Percentiles rank a stretch among this genome's conserved stretches.
phyloP scores from a whole-genome alignment of 2,797 vertebrate species.

The Dallia pectoralis region DNA sequence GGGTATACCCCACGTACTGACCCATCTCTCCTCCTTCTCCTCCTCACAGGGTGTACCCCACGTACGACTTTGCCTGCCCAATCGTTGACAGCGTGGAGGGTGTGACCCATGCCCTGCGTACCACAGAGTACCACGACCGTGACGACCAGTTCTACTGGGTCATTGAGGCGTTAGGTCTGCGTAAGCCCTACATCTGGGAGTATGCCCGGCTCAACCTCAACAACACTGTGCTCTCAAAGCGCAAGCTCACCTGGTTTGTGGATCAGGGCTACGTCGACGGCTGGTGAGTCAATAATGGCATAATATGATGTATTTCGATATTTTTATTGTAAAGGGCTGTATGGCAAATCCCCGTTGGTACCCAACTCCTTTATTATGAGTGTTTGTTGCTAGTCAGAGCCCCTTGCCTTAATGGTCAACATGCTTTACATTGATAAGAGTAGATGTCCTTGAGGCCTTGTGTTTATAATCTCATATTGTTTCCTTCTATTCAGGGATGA shows the following conservation, averaged over 20 bases:
- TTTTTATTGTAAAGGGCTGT: too few species aligned
- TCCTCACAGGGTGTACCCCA: constrained; percentile 90
- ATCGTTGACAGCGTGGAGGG: constrained; percentile 97
- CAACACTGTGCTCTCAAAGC: constrained; percentile 96
- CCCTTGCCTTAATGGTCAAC: too few species aligned
- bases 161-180: constrained; percentile 85
- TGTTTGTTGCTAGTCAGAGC: too few species aligned
- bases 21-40: too few species aligned
- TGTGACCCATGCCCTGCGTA: constrained; percentile 94
- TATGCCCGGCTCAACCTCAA: constrained; percentile 96
- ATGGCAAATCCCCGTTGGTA: too few species aligned
- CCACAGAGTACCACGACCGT: constrained; percentile 96
- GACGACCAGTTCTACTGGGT: constrained; percentile 99
- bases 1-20: constrained; percentile 94
- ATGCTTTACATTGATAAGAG: too few species aligned
- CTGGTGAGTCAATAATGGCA: constrained; percentile 76
- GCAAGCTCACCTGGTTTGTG: constrained; percentile 98
- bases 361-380: too few species aligned
- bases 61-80: constrained; percentile 96
- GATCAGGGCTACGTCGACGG: constrained; percentile 95
- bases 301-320: too few species aligned
- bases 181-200: constrained; percentile 96
- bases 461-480: too few species aligned
- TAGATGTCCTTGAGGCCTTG: too few species aligned
- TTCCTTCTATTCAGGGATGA: constrained; percentile 82